Evolutionary conservation across 2,888 invertebrate genomes (phyloP), one percentile per base, ranked within the genome.

Genomic region (Xestobium rufovillosum): DNA sequence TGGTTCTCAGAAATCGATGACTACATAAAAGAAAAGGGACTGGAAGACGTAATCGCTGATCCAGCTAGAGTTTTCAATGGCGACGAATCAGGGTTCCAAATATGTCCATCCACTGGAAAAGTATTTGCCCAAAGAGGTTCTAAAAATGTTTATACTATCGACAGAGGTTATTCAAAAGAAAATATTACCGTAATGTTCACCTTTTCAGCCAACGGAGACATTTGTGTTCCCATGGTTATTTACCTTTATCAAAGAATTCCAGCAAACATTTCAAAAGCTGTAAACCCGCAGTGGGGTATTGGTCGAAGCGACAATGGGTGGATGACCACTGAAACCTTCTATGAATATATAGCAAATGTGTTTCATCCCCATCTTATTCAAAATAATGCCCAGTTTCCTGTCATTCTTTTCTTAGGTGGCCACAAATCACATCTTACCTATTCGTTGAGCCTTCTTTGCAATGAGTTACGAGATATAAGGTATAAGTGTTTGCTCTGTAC

Each of bases 321-420:
- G 53, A 58, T 55, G 57, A 57, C 51, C 8, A 36, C 48, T 10
- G 45, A 52, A 44, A 45, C 48, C 6, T 56, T 56, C 43, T 55
- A 49, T 38, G 23, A 19, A n/a, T 34, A 30, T 31, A 48, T 56
- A 25, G 49, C 34, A 17, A 55, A 54, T 10, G 36, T 47, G 27
- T 53, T 51, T 39, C 39, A 52, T 43, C 50, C 48, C 16, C 40
- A 44, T 33, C 28, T 50, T 10, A 27, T 49, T 16, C 27, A 39
- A 29, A 45, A 48, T 31, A 44, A 41, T 14, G 45, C 55, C 42
- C 27, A 41, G 39, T 38, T 53, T 11, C 47, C 53, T 14, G 51
- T 56, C 3, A 52, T 56, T 36, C 17, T 37, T 14, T 41, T 43
- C 25, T 31, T 39, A 2, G 48, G 47, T 36, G 46, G 47, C 1